Evolutionary conservation across 2,888 invertebrate genomes (phyloP), one percentile per base, ranked within the genome.

Genomic region (Microctonus brassicae): DNA sequence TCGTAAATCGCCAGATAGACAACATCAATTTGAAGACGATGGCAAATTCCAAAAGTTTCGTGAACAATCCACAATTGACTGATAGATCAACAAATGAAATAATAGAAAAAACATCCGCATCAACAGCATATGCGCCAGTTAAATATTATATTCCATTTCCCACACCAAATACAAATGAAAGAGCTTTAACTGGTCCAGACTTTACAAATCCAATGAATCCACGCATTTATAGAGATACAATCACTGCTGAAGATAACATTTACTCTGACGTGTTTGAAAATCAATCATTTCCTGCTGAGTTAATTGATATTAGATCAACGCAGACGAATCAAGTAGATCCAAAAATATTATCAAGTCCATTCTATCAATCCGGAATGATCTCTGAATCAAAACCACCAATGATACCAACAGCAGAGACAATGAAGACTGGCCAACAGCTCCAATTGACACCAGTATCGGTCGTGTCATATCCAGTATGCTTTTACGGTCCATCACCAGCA

Each of bases 391-490:
- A 61, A 10, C 69, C 71, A 1, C 26, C 61, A 9, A 70, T 75
- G 13, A 6, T 75, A 33, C 82, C 81, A 1, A 82, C 83, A 1
- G 81, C 79, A 0, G 83, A 85, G 64, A 83, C 79, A 0, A 77
- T 79, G 34, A 81, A 83, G 74, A 79, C 83, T 6, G 80, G 80
- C 62, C 84, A 85, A 62, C 85, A 84, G 57, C 36, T 34, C 2
- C 61, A 61, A 61, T 36, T 61, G 79, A 80, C 24, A 24, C 26
- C 55, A 5, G 6, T 26, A 55, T 6, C 11, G 13, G 11, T 24
- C 80, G 74, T 79, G 69, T 77, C 80, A 0, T 79, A 84, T 67
- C 82, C 81, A 0, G 77, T 85, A 1, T 86, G 85, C 53, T 75
- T 76, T 42, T 75, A 72, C 36, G 72, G 67, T 22, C n/a, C 71